Base-by-base conservation (phyloP, 2,888 invertebrate genomes). In the Phyllotreta striolata region DNA sequence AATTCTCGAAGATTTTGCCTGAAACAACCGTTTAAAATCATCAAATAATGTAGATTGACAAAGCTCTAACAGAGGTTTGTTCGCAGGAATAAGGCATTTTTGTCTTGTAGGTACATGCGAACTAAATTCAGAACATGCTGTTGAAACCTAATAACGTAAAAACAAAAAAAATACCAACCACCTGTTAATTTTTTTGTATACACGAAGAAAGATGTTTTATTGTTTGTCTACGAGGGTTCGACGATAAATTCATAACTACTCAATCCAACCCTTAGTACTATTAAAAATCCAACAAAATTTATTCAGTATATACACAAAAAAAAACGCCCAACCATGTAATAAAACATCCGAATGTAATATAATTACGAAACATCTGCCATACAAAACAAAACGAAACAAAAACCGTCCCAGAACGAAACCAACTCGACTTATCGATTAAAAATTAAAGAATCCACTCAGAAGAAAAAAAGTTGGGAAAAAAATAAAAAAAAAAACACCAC, bases 1-100 rank as follows among this genome's bases (percentile, higher is more conserved):
- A 77, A 70, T 82, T 83, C 72, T 84, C 83, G 75, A 84, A 77
- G 65, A 83, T 83, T 79, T 83, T 83, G 64, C 84, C 84, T 84
- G 81, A 78, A 72, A 77, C 74, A 68, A 70, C 14, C 38, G 24
- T 12, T n/a, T 24, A 72, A 70, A 70, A 64, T 60, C 62, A 69
- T 43, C 10, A 41, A n/a, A 9, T n/a, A 3, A n/a, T 41, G 9
- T 41, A n/a, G n/a, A n/a, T n/a, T n/a, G n/a, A n/a, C n/a, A n/a
- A n/a, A n/a, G n/a, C n/a, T n/a, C n/a, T n/a, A n/a, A n/a, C n/a
- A n/a, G n/a, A n/a, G n/a, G n/a, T n/a, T n/a, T n/a, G n/a, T n/a
- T n/a, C n/a, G n/a, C n/a, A n/a, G n/a, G n/a, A n/a, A n/a, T n/a
- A n/a, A n/a, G n/a, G n/a, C n/a, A n/a, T n/a, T 24, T 24, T 24